phyloP scores from a whole-genome alignment of 2,888 invertebrate species.

The Plagodis pulveraria region DNA sequence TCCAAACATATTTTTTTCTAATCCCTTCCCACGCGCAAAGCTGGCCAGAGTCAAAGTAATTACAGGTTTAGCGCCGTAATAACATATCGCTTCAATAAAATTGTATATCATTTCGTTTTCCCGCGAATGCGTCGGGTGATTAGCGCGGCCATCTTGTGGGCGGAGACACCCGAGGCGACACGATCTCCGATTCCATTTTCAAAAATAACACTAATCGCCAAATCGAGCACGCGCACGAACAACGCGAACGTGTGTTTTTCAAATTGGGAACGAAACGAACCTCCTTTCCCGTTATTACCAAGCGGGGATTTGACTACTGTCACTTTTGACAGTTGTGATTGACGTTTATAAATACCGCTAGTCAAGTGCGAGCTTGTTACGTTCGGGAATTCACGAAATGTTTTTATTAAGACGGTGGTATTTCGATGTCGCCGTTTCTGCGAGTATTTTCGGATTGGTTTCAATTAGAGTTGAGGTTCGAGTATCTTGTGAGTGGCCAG shows the following conservation, averaged over 20 bases:
- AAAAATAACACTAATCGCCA: constrained; percentile 83
- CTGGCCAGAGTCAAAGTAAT: constrained; percentile 62
- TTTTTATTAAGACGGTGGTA: constrained; percentile 65
- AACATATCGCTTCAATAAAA: constrained; percentile 84
- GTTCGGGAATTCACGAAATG: constrained; percentile 63
- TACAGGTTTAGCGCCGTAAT: constrained; percentile 80
- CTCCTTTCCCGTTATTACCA: constrained; percentile 77
- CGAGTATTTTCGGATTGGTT: constrained; percentile 42
- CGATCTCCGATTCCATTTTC: constrained; percentile 82
- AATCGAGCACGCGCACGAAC: constrained; percentile 79
- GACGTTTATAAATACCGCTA: constrained; percentile 79
- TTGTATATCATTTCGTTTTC: constrained; percentile 83
- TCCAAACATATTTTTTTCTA: constrained; percentile 75
- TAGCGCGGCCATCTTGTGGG: constrained; percentile 84
- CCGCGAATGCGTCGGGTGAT: constrained; percentile 78
- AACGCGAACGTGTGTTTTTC: constrained; percentile 80
- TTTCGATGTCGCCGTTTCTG: constrained; percentile 45
- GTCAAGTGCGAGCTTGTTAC: constrained; percentile 77
- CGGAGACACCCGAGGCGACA: constrained; percentile 80
- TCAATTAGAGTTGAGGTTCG: constrained; percentile 30
- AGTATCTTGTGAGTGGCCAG: constrained; percentile 36
- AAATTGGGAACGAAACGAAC: constrained; percentile 68
- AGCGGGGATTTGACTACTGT: constrained; percentile 81
- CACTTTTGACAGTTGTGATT: constrained; percentile 81
- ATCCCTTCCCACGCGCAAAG: constrained; percentile 82